Evolutionary conservation across 2,888 invertebrate genomes (phyloP).

Genomic region (Eugnorisma glareosa): DNA sequence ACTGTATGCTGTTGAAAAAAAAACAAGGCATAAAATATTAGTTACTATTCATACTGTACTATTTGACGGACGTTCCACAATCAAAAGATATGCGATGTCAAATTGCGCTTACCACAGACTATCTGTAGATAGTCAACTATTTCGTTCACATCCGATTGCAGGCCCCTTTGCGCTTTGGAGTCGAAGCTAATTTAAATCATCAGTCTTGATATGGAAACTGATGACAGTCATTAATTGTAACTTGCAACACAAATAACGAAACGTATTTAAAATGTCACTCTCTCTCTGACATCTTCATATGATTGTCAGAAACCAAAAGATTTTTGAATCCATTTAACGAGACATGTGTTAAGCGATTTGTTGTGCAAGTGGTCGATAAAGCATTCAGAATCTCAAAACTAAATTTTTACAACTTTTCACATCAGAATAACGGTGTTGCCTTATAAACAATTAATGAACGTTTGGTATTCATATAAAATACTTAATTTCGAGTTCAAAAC

Average conservation of each 20-base stretch:
- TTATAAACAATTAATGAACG: neutral
- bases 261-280: neutral
- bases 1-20: conserved; percentile 45
- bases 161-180: too few relatives aligned
- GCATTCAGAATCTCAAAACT: neutral
- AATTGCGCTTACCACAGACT: neutral
- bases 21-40: conserved; percentile 45
- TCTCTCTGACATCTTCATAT: neutral
- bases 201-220: neutral
- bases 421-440: neutral
- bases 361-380: neutral
- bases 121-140: neutral
- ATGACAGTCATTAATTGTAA: neutral
- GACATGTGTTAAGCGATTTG: too few relatives aligned
- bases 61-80: neutral
- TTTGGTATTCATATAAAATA: neutral
- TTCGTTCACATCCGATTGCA: neutral
- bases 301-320: neutral
- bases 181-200: neutral
- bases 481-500: neutral
- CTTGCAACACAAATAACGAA: neutral
- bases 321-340: neutral
- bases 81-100: neutral
- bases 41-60: neutral
- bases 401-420: neutral